phyloP scores from a whole-genome alignment of 2,797 vertebrate genomes.

The Linurgus olivaceus region DNA sequence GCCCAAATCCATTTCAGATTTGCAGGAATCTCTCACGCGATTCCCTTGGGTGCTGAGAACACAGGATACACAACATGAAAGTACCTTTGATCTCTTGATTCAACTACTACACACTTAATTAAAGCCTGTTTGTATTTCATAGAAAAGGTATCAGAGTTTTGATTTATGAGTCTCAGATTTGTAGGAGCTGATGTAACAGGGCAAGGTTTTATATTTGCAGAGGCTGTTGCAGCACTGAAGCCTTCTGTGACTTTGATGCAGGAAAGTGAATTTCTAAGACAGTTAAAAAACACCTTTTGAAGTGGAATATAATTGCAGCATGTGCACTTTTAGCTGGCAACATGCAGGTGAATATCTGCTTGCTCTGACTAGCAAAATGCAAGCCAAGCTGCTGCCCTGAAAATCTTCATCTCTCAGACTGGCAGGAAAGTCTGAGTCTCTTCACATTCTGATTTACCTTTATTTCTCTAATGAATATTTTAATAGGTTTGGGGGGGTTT shows the following conservation, averaged over 20 bases:
- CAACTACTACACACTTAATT: neutral
- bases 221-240: neutral
- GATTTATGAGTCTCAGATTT: neutral
- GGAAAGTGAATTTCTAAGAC: neutral
- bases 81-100: slow-evolving; percentile 2
- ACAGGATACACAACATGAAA: neutral
- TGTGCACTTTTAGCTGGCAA: neutral
- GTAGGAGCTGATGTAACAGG: neutral
- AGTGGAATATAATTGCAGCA: neutral
- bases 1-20: neutral
- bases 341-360: neutral
- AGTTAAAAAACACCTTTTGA: neutral
- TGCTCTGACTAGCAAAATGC: neutral
- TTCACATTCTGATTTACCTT: neutral
- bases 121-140: neutral
- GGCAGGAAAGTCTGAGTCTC: neutral
- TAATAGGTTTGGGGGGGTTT: neutral
- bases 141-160: neutral
- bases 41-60: neutral
- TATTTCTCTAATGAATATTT: neutral
- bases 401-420: neutral
- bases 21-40: neutral
- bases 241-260: neutral
- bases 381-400: neutral
- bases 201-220: neutral